Evolutionary conservation across 37 sponge, comb jelly and placozoan genomes (phyloP).

Genomic region (Theonella swinhoei): DNA sequence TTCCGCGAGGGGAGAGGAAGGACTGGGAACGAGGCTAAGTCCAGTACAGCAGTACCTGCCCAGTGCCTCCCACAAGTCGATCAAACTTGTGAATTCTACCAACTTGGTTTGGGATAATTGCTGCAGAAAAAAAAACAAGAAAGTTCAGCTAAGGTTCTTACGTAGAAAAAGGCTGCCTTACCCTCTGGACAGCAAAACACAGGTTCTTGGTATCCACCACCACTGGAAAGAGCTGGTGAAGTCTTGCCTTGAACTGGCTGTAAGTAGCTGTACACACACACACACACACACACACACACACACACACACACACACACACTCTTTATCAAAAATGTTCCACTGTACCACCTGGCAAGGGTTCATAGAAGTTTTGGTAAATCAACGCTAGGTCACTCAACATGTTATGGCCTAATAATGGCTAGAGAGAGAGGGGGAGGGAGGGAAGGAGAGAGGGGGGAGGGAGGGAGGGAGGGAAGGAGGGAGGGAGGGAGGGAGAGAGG

Average conservation of each 20-base stretch:
- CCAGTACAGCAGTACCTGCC: conserved; percentile 13
- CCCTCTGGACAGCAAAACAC: conserved; percentile 60
- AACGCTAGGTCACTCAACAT: conserved; percentile 76
- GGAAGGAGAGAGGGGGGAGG: too few species aligned
- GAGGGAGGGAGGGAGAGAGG: too few species aligned
- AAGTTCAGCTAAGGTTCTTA: too few species aligned
- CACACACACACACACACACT: conserved; percentile 37
- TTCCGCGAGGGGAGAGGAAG: too few species aligned
- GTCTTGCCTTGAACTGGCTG: conserved; percentile 63
- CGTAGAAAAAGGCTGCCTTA: neutral
- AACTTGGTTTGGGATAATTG: conserved; percentile 3
- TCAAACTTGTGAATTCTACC: conserved; percentile 34
- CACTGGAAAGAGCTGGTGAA: conserved; percentile 68
- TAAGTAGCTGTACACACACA: conserved; percentile 47
- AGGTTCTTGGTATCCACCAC: conserved; percentile 86
- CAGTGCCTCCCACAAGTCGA: conserved; percentile 42
- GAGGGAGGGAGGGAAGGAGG: too few species aligned
- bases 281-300: too few species aligned
- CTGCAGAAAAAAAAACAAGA: conserved; percentile 18
- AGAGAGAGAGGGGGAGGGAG: too few species aligned
- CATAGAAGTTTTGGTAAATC: conserved; percentile 75
- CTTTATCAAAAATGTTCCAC: too few species aligned
- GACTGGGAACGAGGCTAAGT: neutral
- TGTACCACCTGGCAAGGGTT: conserved; percentile 73
- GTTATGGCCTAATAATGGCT: conserved; percentile 92